Conservation (phyloP, 2,888 invertebrate species). For the Pyralis farinalis region DNA sequence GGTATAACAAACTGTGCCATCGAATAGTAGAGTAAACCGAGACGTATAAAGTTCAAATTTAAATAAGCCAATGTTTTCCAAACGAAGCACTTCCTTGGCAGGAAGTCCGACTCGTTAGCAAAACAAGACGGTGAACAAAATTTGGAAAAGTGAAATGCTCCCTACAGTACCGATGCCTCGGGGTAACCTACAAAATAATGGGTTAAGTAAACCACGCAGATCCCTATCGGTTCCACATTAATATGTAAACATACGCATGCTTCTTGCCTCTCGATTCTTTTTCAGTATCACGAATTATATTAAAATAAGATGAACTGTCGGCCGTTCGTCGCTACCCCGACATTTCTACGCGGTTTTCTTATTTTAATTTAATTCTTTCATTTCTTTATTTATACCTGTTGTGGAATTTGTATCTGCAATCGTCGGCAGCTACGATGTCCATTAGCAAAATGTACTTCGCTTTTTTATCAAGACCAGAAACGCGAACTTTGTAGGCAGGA, state of each 20-base stretch:
- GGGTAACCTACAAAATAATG: slow-evolving; percentile 24
- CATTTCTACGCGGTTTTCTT: slow-evolving; percentile 49
- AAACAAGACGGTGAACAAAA: slow-evolving; percentile 23
- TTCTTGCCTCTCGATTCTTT: slow-evolving; percentile 81
- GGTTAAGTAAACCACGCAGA: slow-evolving; percentile 49
- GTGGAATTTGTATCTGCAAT: slow-evolving; percentile 97
- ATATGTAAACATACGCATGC: slow-evolving; percentile 80
- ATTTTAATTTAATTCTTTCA: slow-evolving; percentile 75
- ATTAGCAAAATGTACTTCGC: slow-evolving; percentile 98
- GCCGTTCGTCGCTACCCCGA: slow-evolving; percentile 29
- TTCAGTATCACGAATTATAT: slow-evolving; percentile 68
- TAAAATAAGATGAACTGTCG: slow-evolving; percentile 66
- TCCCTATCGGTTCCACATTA: slow-evolving; percentile 51
- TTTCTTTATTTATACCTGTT: slow-evolving; percentile 87
- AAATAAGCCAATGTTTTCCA: slow-evolving; percentile 14
- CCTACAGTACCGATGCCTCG: slow-evolving; percentile 21
- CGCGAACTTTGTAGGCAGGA: slow-evolving; percentile 98
- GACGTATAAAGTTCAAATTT: slow-evolving; percentile 19
- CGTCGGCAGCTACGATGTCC: slow-evolving; percentile 98
- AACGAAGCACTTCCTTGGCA: slow-evolving; percentile 19
- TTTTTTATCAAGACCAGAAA: slow-evolving; percentile 97
- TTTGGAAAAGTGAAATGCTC: slow-evolving; percentile 22
- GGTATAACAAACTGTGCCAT: slow-evolving; percentile 14
- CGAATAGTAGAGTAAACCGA: slow-evolving; percentile 9
- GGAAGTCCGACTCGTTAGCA: slow-evolving; percentile 22